Evolutionary conservation across 1,140 invertebrate genomes (phyloP).

Genomic region (Pygmarrhopalites habei): DNA sequence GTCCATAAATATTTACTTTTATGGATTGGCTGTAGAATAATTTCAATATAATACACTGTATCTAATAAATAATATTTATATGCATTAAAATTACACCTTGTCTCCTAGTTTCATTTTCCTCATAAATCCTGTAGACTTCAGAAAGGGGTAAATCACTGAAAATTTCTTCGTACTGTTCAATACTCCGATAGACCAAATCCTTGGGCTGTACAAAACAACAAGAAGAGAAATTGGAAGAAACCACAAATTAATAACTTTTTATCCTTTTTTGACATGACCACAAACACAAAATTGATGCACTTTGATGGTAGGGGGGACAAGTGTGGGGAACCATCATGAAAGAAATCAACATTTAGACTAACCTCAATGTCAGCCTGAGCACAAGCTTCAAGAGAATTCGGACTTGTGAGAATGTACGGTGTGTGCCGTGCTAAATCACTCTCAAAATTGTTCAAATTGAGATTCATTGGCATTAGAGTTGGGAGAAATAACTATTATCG

Average conservation of each 20-base stretch:
- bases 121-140: slow-evolving; percentile 33
- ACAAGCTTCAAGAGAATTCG: slow-evolving; percentile 35
- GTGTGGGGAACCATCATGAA: too few species aligned
- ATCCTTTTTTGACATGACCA: neutral
- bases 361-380: slow-evolving; percentile 24
- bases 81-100: slow-evolving; percentile 33
- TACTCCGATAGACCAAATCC: slow-evolving; percentile 29
- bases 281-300: neutral
- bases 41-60: too few species aligned
- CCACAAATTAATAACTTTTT: neutral
- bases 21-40: neutral
- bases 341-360: neutral
- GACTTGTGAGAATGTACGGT: slow-evolving; percentile 34
- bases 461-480: slow-evolving; percentile 17
- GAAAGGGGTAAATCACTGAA: slow-evolving; percentile 25
- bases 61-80: neutral
- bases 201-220: slow-evolving; percentile 28
- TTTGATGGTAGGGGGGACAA: neutral
- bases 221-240: neutral
- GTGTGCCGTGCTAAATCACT: slow-evolving; percentile 16
- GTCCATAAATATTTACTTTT: too few species aligned
- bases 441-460: slow-evolving; percentile 38
- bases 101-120: slow-evolving; percentile 33
- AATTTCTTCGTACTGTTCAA: slow-evolving; percentile 36
- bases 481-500: neutral